Percentiles rank a stretch among this genome's conserved stretches.
phyloP scores from a whole-genome alignment of 2,888 invertebrate genomes.

The Callimorpha dominula region DNA sequence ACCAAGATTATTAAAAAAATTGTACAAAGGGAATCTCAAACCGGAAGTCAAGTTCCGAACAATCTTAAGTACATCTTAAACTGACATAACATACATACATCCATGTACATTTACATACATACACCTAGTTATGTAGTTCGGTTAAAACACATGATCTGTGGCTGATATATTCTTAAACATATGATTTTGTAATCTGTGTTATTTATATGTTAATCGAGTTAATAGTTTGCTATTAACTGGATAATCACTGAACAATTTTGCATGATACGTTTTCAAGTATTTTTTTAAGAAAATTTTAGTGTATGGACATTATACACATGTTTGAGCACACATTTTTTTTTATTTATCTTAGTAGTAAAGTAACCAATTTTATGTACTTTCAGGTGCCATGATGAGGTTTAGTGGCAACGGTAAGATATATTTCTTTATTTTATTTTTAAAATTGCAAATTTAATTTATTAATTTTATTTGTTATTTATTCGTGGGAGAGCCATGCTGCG shows the following conservation, averaged over 20 bases:
- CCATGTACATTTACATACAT: background rate
- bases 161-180: too few species aligned
- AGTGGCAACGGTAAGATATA: constrained; percentile 62
- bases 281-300: background rate
- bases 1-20: background rate
- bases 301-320: background rate
- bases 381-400: constrained; percentile 61
- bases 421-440: background rate
- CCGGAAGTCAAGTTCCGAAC: background rate
- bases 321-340: too few species aligned
- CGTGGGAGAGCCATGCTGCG: too few species aligned
- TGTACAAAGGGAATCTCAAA: background rate
- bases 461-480: too few species aligned
- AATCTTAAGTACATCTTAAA: background rate
- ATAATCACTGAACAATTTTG: background rate
- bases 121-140: too few species aligned
- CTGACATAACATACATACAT: background rate
- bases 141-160: too few species aligned
- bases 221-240: background rate
- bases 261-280: background rate
- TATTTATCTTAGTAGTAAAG: background rate
- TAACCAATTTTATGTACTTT: background rate
- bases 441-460: too few species aligned
- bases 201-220: background rate
- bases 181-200: too few species aligned